Percentiles rank a stretch among this genome's conserved stretches.
phyloP scores from a whole-genome alignment of 2,797 vertebrate species.

The Acestrorhynchus altus region DNA sequence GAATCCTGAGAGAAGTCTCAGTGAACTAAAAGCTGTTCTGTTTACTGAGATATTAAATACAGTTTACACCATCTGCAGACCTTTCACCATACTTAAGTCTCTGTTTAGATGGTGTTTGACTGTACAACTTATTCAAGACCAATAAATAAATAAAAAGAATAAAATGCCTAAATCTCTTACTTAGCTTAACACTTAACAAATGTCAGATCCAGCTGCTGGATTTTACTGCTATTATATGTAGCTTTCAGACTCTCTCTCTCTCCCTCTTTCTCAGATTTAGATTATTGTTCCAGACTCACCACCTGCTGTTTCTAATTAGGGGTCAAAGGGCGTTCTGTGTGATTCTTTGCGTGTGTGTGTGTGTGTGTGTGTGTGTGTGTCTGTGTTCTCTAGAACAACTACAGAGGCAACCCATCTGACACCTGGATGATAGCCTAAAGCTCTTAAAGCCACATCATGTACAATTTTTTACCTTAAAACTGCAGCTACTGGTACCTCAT shows the following conservation, averaged over 20 bases:
- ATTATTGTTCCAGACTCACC: constrained; percentile 13
- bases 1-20: background rate
- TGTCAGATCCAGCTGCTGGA: constrained; percentile 9
- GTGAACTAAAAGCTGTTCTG: background rate
- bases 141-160: too few species aligned
- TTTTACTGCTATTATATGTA: background rate
- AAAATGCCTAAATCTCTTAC: background rate
- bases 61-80: background rate
- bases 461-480: too few species aligned
- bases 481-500: too few species aligned
- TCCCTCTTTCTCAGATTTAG: background rate
- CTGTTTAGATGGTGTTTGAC: background rate
- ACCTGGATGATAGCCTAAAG: background rate
- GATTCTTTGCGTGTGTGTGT: background rate
- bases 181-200: background rate
- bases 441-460: background rate
- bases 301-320: constrained; percentile 45
- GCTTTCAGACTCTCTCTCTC: background rate
- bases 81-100: background rate
- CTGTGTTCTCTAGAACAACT: background rate
- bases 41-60: background rate
- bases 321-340: constrained; percentile 20
- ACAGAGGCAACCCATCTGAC: background rate
- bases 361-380: background rate
- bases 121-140: background rate